phyloP scores from a whole-genome alignment of 1,140 invertebrate genomes.

The Yoshiicerus persimilis region DNA sequence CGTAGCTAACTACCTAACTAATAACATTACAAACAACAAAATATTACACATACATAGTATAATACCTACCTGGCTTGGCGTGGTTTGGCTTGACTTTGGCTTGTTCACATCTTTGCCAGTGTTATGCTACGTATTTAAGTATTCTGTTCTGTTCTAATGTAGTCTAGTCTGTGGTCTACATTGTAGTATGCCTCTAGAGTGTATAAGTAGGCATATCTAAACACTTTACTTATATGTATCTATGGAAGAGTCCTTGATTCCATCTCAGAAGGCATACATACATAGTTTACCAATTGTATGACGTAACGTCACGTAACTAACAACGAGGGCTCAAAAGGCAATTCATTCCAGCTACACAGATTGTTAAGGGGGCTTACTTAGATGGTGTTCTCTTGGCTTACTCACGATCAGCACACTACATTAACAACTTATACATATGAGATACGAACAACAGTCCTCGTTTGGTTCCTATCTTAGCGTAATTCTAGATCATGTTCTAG shows the following conservation, averaged over 20 bases:
- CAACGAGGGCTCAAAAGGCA: background rate
- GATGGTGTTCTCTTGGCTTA: background rate
- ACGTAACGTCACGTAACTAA: background rate
- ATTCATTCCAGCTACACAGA: constrained; percentile 1
- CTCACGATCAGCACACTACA: background rate
- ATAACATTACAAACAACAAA: background rate
- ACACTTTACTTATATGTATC: background rate
- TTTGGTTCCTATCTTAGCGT: background rate
- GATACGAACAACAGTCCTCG: background rate
- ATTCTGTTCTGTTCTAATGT: background rate
- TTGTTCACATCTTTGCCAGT: background rate
- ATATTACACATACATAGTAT: background rate
- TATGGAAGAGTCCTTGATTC: background rate
- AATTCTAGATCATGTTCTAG: background rate
- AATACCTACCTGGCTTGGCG: background rate
- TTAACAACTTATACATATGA: background rate
- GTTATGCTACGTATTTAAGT: background rate
- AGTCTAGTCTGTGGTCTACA: background rate
- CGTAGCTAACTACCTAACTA: background rate
- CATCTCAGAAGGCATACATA: background rate
- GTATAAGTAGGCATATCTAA: background rate
- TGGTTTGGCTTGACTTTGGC: too few relatives aligned
- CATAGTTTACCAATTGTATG: background rate
- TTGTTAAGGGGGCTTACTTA: background rate
- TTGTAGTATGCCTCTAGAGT: background rate